Evolutionary conservation across 2,113 vertebrate genomes (phyloP).

Genomic region (Phoenicopterus ruber): DNA sequence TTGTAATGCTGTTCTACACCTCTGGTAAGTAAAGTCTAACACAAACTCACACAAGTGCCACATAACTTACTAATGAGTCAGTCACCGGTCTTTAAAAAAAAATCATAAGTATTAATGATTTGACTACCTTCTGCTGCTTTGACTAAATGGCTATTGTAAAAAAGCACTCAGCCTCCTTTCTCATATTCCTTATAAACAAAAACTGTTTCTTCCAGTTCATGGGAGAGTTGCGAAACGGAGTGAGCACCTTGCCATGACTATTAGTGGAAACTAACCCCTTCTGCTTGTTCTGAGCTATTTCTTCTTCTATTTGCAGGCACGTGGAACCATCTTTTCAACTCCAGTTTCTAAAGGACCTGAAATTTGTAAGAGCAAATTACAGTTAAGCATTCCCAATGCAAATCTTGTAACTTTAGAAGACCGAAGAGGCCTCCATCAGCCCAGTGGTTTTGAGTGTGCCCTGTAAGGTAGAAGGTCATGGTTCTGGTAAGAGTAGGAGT

Average conservation of each 20-base stretch:
- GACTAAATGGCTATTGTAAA: conserved; percentile 37
- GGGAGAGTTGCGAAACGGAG: not conserved
- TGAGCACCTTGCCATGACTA: not conserved
- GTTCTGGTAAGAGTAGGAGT: not conserved
- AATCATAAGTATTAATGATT: conserved; percentile 6
- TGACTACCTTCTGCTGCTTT: conserved; percentile 21
- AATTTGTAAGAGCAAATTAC: not conserved
- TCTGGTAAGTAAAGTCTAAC: not conserved
- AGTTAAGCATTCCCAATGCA: not conserved
- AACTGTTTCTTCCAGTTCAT: not conserved
- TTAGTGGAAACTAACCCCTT: not conserved
- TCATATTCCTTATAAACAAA: conserved; percentile 34
- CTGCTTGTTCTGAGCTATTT: not conserved
- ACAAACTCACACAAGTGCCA: not conserved
- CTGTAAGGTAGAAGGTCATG: not conserved
- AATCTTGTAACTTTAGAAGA: not conserved
- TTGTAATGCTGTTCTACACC: not conserved
- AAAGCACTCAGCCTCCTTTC: conserved; percentile 44
- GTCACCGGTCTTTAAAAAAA: conserved; percentile 41
- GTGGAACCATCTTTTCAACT: not conserved
- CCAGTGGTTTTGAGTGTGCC: not conserved
- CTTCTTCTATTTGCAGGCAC: not conserved
- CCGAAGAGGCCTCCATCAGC: not conserved
- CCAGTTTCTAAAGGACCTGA: not conserved
- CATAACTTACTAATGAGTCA: conserved; percentile 11